Evolutionary conservation across 2,888 invertebrate genomes (phyloP).

Genomic region (Laspeyria flexula): DNA sequence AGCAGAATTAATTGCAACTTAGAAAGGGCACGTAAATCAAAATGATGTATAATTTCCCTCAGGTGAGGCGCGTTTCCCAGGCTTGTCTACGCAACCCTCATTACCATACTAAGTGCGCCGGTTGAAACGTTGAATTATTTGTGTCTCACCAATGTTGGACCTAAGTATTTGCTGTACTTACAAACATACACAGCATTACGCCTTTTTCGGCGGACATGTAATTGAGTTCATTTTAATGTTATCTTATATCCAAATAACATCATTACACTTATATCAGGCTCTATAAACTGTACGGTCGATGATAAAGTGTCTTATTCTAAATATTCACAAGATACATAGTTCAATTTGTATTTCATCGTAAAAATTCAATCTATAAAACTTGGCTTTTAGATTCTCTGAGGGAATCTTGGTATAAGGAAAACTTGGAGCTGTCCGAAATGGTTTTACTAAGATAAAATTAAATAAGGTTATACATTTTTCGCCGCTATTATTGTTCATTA

Average conservation of each 20-base stretch:
- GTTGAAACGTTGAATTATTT: slow-evolving; percentile 35
- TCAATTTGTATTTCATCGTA: background rate
- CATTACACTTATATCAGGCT: too few species aligned
- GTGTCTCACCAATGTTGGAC: slow-evolving; percentile 6
- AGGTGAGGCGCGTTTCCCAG: slow-evolving; percentile 26
- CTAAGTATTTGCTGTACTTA: background rate
- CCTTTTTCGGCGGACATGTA: too few species aligned
- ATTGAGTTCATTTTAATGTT: too few species aligned
- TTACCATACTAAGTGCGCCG: slow-evolving; percentile 46
- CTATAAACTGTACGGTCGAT: too few species aligned
- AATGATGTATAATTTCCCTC: slow-evolving; percentile 41
- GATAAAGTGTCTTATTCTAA: too few species aligned
- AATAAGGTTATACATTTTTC: background rate
- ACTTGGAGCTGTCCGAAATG: background rate
- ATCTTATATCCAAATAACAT: too few species aligned
- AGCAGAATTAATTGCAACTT: slow-evolving; percentile 31
- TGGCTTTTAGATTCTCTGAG: background rate
- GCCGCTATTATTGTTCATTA: too few species aligned
- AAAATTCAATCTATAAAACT: slow-evolving; percentile 2
- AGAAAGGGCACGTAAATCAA: slow-evolving; percentile 40
- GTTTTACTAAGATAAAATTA: background rate
- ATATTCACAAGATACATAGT: too few species aligned
- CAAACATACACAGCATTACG: too few species aligned
- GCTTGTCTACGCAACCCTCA: slow-evolving; percentile 27
- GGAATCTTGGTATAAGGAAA: background rate